These are phyloP conservation scores for Oeneis ivallda DNA, from an alignment of 2,888 invertebrate genomes.

Conservation along the genomic window DNA sequence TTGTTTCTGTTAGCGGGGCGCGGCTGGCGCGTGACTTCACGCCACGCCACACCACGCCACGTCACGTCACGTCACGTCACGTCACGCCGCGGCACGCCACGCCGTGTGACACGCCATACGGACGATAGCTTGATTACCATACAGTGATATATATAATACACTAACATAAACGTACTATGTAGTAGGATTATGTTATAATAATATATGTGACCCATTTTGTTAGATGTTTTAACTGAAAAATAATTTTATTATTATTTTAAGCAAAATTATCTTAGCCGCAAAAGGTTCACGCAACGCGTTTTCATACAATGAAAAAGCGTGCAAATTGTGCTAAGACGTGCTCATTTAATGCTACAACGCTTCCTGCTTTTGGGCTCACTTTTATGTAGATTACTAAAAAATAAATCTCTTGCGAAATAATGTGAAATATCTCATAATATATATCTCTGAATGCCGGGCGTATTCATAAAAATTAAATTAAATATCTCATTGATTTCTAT, in stretches of 20 bases:
- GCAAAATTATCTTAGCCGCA: no score
- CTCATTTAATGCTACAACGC: no score
- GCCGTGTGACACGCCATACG: slow-evolving; percentile 18
- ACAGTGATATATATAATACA: slow-evolving; percentile 26
- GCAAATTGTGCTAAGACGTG: no score
- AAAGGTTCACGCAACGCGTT: no score
- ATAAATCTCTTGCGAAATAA: no score
- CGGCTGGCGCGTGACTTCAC: not conserved
- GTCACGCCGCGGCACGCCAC: not conserved
- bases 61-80: not conserved
- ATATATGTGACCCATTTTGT: not conserved
- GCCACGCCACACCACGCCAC: not conserved
- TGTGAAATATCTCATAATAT: no score
- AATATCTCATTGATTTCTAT: no score
- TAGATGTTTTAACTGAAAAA: slow-evolving; percentile 21
- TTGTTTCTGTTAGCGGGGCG: slow-evolving; percentile 64
- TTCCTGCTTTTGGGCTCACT: no score
- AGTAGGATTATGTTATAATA: not conserved
- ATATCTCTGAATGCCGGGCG: no score
- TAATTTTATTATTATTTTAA: not conserved
- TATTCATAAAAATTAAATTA: no score
- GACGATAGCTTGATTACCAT: slow-evolving; percentile 28
- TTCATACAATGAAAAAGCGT: no score
- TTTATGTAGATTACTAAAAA: no score
- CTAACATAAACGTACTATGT: not conserved